Evolutionary conservation across 2,888 invertebrate species (phyloP), one percentile per base, ranked within the genome.

Genomic region (Apodemia zela): DNA sequence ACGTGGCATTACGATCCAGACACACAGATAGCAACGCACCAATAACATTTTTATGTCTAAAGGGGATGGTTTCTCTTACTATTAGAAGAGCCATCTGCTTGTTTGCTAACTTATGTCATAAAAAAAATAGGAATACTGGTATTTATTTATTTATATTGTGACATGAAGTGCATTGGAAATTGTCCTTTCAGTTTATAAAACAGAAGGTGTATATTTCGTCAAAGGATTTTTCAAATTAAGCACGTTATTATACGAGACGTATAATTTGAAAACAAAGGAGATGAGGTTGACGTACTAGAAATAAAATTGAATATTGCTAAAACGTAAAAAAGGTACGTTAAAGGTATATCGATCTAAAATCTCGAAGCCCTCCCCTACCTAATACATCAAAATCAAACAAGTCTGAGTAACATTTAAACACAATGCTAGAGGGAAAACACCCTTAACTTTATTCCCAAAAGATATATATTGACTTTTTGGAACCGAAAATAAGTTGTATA

Each of bases 261-360:
- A 17, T 33, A 59, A 59, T 33, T 59, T 17, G 59, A 7, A 25
- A 45, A 45, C 45, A 21, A 59, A 25, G 47, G 18, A 42, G 45
- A 54, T 60, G 59, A 63, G 59, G 58, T 65, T 61, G 59, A 63
- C 51, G 59, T 57, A 54, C 35, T 63, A n/a, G 63, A 59, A 63
- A 66, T 62, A 45, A 65, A 64, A 62, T 66, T 63, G 59, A 63
- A 63, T 67, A 63, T 49, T 61, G 21, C 25, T 47, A 62, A 63
- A 62, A 62, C 63, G 65, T 62, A 63, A 66, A 63, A 63, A 65
- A 54, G 62, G 60, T 57, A 51, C 64, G 62, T 58, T 62, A 35
- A 17, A 42, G 59, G 59, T 66, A 64, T 71, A 77, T 78, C 76
- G 78, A 78, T 75, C 75, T 72, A 69, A 71, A 72, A 73, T 72